A percentile compares a stretch with the other conserved stretches of the same genome.
These are phyloP conservation scores for Proctacanthus coquilletti DNA, from an alignment of 1,140 invertebrate species.

Conservation along the genomic window DNA sequence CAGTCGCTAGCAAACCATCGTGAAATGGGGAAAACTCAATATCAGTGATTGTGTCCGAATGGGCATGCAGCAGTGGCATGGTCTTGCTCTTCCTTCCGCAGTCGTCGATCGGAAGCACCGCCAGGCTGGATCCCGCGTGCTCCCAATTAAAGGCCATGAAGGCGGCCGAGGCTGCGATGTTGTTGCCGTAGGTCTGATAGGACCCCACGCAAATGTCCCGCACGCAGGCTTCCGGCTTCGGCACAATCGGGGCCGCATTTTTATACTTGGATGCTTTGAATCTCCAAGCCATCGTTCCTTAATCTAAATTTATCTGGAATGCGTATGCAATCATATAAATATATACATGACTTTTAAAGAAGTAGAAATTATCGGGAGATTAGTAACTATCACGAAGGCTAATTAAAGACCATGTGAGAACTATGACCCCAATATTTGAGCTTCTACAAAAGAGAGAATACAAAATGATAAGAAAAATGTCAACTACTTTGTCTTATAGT, in stretches of 20 bases:
- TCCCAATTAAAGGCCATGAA: conserved; percentile 92
- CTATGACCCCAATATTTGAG: too few relatives aligned
- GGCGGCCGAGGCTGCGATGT: conserved; percentile 77
- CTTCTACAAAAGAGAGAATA: too few relatives aligned
- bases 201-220: conserved; percentile 77
- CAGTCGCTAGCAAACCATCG: conserved; percentile 76
- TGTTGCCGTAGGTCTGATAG: conserved; percentile 85
- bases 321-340: too few relatives aligned
- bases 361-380: too few relatives aligned
- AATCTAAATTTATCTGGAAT: too few relatives aligned
- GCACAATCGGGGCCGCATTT: conserved; percentile 86
- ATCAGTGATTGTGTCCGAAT: conserved; percentile 84
- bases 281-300: conserved; percentile 91
- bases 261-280: conserved; percentile 95
- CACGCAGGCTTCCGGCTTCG: conserved; percentile 80
- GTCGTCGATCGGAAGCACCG: conserved; percentile 69
- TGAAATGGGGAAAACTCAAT: conserved; percentile 91
- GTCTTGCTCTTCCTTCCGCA: conserved; percentile 72
- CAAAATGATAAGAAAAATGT: too few relatives aligned
- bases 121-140: conserved; percentile 69
- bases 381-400: too few relatives aligned
- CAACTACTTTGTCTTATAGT: too few relatives aligned
- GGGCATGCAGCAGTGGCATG: conserved; percentile 67
- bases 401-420: too few relatives aligned
- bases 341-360: too few relatives aligned